These are phyloP conservation scores for Crocodylus rhombifer DNA, from an alignment of 2,797 vertebrate species.

Conservation along the genomic window DNA sequence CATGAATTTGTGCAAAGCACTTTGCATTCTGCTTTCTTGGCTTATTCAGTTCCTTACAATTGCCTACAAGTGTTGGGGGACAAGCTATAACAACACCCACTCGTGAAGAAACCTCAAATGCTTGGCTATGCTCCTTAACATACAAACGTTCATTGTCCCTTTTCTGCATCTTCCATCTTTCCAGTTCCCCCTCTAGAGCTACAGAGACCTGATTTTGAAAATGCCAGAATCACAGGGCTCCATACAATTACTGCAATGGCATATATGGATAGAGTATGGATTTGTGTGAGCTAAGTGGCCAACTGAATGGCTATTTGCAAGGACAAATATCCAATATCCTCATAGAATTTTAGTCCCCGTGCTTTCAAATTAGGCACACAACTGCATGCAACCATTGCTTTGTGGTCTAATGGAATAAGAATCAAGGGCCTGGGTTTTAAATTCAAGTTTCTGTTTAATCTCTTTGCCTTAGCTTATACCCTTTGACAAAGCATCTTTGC, in stretches of 20 bases:
- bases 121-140: neutral
- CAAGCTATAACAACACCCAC: neutral
- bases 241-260: neutral
- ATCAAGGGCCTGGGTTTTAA: neutral
- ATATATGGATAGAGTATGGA: constrained; percentile 34
- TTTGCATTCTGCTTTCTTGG: neutral
- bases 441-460: neutral
- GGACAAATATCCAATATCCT: neutral
- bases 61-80: neutral
- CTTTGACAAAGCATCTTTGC: constrained; percentile 1
- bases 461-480: constrained; percentile 17
- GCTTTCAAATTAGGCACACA: constrained; percentile 9
- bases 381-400: neutral
- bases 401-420: neutral
- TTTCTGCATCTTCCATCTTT: neutral
- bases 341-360: neutral
- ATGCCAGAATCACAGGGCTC: neutral
- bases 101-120: neutral
- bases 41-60: neutral
- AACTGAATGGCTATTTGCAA: neutral
- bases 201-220: neutral
- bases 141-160: neutral
- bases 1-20: neutral
- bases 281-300: constrained; percentile 25
- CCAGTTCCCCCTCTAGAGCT: neutral